Evolutionary conservation across 2,888 invertebrate genomes (phyloP), one percentile per base, ranked within the genome.

Genomic region (Agrochola circellaris): DNA sequence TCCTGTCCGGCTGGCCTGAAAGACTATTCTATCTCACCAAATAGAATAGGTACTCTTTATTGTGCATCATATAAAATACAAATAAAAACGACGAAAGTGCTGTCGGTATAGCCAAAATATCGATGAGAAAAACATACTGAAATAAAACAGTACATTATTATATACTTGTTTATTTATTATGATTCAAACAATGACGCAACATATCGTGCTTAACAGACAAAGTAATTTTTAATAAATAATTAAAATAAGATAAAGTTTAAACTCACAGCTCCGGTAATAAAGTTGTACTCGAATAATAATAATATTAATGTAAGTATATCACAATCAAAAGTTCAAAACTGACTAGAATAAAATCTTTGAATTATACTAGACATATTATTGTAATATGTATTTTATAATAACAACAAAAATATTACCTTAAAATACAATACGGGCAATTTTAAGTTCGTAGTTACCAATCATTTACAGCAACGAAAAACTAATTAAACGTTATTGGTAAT

Each of bases 91-190:
- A 42, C 1, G 15, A 38, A n/a, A n/a, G n/a, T 2, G 2, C n/a
- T 38, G 9, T 38, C 17, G 2, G 38, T n/a, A 17, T 13, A 45
- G 11, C 5, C 9, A n/a, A 54, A 34, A 54, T 11, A n/a, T 23
- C 9, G n/a, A 34, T 0, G 34, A 11, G 3, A 34, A 26, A 61
- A 45, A 38, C 4, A n/a, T n/a, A 20, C 6, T 26, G 1, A 61
- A 85, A 72, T 72, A 38, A 86, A 62, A 86, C 20, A 5, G 2
- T 13, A 26, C 4, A 45, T 23, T 17, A 66, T 64, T 70, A 86
- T 79, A 83, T 75, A 83, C 54, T 64, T 84, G 60, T 92, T 92
- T 92, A 92, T 92, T 92, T 73, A 89, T 68, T 90, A 90, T 87
- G 83, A 90, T 86, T 85, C 75, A 90, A 91, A 89, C 78, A 87